These are phyloP conservation scores for Brachionus angularis DNA, from an alignment of 1,140 invertebrate genomes.

Conservation along the genomic window DNA sequence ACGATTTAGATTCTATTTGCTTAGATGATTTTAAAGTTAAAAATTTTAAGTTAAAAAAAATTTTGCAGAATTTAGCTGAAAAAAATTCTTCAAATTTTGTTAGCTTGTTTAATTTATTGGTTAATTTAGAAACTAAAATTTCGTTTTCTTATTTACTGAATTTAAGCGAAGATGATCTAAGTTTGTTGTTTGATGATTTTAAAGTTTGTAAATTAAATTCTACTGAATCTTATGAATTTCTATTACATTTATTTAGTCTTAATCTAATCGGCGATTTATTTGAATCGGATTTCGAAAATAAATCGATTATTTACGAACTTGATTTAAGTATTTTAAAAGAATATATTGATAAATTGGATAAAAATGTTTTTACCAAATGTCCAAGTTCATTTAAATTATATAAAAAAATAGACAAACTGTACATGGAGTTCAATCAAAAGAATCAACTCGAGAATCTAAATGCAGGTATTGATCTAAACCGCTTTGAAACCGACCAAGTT, in stretches of 20 bases:
- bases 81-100: no score
- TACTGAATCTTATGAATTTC: constrained; percentile 24
- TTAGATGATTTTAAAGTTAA: no score
- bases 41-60: no score
- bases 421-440: constrained; percentile 10
- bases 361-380: not conserved
- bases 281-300: not conserved
- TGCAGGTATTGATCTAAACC: constrained; percentile 24
- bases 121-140: not conserved
- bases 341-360: not conserved
- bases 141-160: constrained; percentile 10
- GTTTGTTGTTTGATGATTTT: not conserved
- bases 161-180: not conserved
- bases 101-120: not conserved
- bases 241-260: constrained; percentile 1
- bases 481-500: constrained; percentile 29
- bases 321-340: not conserved
- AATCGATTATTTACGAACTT: not conserved
- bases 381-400: not conserved
- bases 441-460: constrained; percentile 35
- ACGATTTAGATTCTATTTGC: no score
- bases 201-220: not conserved
- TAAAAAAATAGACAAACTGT: constrained; percentile 10
- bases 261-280: constrained; percentile 10
- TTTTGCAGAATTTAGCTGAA: no score